Evolutionary conservation across 2,113 vertebrate species (phyloP).

Genomic region (Sebastes schlegelii): DNA sequence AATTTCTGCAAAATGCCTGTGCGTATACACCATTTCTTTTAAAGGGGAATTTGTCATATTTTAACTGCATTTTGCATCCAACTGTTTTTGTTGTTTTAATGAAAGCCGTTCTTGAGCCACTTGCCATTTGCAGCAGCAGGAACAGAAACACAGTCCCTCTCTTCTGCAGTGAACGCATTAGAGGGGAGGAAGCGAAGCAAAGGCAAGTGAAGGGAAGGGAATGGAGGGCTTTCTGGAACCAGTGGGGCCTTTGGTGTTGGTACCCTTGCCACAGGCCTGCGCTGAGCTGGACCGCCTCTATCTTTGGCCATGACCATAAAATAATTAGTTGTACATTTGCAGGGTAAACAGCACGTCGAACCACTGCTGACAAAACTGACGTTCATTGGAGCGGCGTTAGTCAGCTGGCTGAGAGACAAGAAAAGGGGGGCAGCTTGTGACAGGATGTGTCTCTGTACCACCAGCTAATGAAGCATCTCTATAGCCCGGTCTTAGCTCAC

Average conservation of each 20-base stretch:
- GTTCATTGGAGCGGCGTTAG: constrained; percentile 57
- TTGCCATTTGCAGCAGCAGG: constrained; percentile 40
- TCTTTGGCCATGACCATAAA: constrained; percentile 64
- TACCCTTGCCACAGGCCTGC: constrained; percentile 71
- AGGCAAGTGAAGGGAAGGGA: background rate
- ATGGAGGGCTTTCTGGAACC: constrained; percentile 42
- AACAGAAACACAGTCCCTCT: constrained; percentile 53
- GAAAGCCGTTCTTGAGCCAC: constrained; percentile 32
- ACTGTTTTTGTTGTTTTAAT: constrained; percentile 20
- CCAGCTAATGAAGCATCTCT: constrained; percentile 24
- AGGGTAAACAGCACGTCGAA: constrained; percentile 69
- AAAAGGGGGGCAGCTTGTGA: constrained; percentile 46
- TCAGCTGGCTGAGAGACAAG: constrained; percentile 50
- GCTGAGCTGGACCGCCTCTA: constrained; percentile 64
- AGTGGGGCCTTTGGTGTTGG: constrained; percentile 50
- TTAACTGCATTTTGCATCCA: constrained; percentile 31
- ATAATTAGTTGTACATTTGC: constrained; percentile 74
- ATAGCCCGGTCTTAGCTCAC: background rate
- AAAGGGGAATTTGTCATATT: background rate
- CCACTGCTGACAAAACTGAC: constrained; percentile 63
- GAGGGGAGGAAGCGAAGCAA: constrained; percentile 3
- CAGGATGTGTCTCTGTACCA: constrained; percentile 34
- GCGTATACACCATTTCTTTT: background rate
- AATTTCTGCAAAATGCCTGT: constrained; percentile 10
- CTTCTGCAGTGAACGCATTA: constrained; percentile 46